phyloP scores from a whole-genome alignment of 2,113 vertebrate genomes.

The Dasypus novemcinctus region DNA sequence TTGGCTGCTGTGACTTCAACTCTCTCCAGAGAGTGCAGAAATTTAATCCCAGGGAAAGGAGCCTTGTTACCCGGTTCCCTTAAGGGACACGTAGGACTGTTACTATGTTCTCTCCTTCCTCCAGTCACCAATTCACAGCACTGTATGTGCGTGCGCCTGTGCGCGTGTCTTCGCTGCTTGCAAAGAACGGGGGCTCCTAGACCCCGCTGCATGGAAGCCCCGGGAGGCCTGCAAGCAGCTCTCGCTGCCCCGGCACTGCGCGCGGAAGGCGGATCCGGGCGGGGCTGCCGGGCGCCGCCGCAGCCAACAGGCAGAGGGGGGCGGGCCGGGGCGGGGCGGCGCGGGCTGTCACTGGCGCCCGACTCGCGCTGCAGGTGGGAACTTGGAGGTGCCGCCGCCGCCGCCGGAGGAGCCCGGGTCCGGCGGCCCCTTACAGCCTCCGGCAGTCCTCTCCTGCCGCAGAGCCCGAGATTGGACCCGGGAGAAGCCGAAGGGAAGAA shows the following conservation, averaged over 20 bases:
- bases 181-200: background rate
- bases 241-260: accelerated
- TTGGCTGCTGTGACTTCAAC: background rate
- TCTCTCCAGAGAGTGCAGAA: background rate
- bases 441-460: slow-evolving; percentile 6
- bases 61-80: background rate
- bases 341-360: slow-evolving; percentile 57
- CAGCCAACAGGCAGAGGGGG: slow-evolving; percentile 59
- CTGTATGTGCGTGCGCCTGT: background rate
- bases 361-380: slow-evolving; percentile 83
- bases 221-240: background rate
- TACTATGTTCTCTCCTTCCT: background rate
- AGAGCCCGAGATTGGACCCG: background rate
- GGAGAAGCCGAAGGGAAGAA: slow-evolving; percentile 22
- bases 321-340: slow-evolving; percentile 55
- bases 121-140: background rate
- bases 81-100: background rate
- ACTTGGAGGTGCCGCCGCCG: slow-evolving; percentile 55
- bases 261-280: background rate
- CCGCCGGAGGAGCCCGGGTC: slow-evolving; percentile 30
- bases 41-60: background rate
- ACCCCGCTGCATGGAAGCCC: background rate
- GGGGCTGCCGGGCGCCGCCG: slow-evolving; percentile 15
- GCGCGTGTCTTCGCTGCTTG: background rate
- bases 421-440: slow-evolving; percentile 35